A percentile compares a stretch with the other conserved stretches of the same genome.
These are phyloP conservation scores for Peromyscus eremicus DNA, from an alignment of 2,797 vertebrate species.

Conservation along the genomic window DNA sequence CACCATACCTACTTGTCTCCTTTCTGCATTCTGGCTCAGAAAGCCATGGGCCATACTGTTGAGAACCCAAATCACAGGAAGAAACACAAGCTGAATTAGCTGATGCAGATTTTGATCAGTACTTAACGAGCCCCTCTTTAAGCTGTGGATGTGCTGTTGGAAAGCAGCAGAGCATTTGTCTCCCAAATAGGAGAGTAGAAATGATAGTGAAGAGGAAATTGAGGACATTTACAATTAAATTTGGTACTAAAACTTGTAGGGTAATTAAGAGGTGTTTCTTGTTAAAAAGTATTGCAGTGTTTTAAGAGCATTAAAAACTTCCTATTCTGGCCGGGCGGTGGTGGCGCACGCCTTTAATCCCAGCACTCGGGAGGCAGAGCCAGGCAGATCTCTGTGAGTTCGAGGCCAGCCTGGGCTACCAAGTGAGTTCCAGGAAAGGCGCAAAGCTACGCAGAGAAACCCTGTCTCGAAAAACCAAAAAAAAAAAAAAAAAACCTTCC, in stretches of 20 bases:
- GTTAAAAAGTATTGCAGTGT: constrained; percentile 5
- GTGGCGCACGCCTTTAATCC: too few relatives aligned
- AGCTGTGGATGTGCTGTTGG: neutral
- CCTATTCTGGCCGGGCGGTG: too few relatives aligned
- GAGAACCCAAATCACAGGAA: constrained; percentile 11
- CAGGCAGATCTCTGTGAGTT: too few relatives aligned
- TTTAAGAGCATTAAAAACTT: constrained; percentile 7
- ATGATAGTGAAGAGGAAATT: neutral
- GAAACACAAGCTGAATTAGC: neutral
- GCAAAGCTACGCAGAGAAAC: too few relatives aligned
- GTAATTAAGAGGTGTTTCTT: neutral
- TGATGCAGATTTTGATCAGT: constrained; percentile 45
- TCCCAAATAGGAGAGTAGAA: neutral
- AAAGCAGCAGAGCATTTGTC: neutral
- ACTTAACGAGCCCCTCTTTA: neutral
- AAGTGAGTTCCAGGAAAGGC: too few relatives aligned
- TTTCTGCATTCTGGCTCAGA: constrained; percentile 26
- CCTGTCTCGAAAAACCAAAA: too few relatives aligned
- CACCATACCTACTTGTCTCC: neutral
- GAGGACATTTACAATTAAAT: constrained; percentile 19
- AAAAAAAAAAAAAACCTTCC: too few relatives aligned
- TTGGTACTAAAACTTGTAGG: neutral
- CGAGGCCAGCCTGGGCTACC: too few relatives aligned
- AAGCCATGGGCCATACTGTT: neutral
- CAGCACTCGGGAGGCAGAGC: too few relatives aligned